These are phyloP conservation scores for Macroramphosus scolopax DNA, from an alignment of 2,797 vertebrate genomes.

Conservation along the genomic window DNA sequence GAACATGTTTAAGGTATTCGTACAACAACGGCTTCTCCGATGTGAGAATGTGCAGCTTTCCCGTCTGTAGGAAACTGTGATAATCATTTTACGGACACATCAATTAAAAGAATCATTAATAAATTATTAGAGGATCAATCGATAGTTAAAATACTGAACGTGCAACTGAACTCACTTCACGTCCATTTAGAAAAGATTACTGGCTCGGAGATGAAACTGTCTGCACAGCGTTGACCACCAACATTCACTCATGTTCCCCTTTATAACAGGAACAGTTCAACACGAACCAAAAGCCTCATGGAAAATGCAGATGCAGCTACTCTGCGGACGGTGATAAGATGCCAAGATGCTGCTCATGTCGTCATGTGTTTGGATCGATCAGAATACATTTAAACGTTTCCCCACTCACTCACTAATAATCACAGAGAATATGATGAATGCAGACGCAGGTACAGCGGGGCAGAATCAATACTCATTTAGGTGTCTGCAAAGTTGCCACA, in stretches of 20 bases:
- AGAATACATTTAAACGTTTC: constrained; percentile 16
- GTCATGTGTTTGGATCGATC: constrained; percentile 16
- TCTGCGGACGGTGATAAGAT: constrained; percentile 27
- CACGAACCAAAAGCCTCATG: constrained; percentile 12
- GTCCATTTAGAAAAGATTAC: no score
- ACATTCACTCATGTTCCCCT: constrained; percentile 19
- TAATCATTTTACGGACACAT: no score
- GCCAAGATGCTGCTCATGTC: constrained; percentile 25
- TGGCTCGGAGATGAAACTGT: no score
- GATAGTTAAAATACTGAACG: no score
- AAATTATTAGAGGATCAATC: no score
- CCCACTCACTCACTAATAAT: constrained; percentile 18
- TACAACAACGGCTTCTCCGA: no score
- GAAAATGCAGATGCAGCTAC: constrained; percentile 23
- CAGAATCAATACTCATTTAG: constrained; percentile 32
- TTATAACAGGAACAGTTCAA: constrained; percentile 20
- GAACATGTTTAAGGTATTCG: no score
- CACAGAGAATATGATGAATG: constrained; percentile 32
- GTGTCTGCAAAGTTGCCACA: constrained; percentile 23
- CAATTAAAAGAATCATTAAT: no score
- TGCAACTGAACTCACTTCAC: no score
- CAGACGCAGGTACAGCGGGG: constrained; percentile 7
- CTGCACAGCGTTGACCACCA: constrained; percentile 6
- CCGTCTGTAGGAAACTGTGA: no score
- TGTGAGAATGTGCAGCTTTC: no score